phyloP scores from a whole-genome alignment of 2,113 vertebrate species.

The Natator depressus region DNA sequence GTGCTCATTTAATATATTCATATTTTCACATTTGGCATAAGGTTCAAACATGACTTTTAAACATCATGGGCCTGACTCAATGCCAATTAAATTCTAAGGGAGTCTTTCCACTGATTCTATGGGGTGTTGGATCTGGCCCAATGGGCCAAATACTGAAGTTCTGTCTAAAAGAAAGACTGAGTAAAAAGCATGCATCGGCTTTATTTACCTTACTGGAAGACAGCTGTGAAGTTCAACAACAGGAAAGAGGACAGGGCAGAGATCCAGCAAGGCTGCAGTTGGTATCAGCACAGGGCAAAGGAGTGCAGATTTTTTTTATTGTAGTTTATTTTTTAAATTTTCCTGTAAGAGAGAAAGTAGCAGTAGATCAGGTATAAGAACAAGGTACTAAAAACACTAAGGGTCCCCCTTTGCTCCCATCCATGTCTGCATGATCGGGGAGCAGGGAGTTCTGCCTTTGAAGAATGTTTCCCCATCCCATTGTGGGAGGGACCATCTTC shows the following conservation, averaged over 20 bases:
- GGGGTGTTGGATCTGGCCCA: background rate
- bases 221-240: background rate
- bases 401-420: background rate
- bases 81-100: background rate
- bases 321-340: background rate
- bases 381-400: background rate
- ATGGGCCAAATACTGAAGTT: background rate
- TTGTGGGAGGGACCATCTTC: background rate
- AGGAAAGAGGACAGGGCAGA: background rate
- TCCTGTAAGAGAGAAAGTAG: background rate
- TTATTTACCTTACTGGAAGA: background rate
- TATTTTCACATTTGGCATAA: background rate
- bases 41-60: background rate
- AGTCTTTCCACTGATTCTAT: background rate
- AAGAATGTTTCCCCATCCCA: background rate
- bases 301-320: background rate
- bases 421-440: accelerated
- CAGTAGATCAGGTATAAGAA: background rate
- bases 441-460: background rate
- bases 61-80: background rate
- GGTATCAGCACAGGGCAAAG: background rate
- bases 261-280: background rate
- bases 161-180: background rate
- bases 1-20: background rate
- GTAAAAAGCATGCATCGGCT: too few relatives aligned